Evolutionary conservation across 2,797 vertebrate species (phyloP), one percentile per base, ranked within the genome.

Genomic region (Girardinus metallicus): DNA sequence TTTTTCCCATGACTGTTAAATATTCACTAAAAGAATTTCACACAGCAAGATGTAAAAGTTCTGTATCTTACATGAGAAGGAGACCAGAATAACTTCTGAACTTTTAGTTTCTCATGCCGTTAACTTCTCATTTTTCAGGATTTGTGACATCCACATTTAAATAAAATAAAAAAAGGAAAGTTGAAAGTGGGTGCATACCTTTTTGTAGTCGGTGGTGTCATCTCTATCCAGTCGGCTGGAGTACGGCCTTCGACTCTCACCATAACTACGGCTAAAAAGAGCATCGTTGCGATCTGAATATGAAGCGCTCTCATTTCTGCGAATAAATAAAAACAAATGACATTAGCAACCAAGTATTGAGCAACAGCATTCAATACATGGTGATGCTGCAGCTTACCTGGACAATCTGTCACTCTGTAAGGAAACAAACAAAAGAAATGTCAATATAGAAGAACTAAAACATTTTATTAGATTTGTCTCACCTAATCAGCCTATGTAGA

Each of bases 201-300:
- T 99, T 95, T 99, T 99, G 89, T 98, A 99, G 92, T 99, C 98
- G 84, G 97, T 95, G 93, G 96, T 85, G 87, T 98, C 98, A 60
- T 99, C 98, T 94, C 96, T 96, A 72, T 98, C 97, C 93, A 96
- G 91, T 78, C 97, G 96, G 92, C 96, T 97, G 15, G 96, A 95
- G 83, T 97, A 97, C 0, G 96, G 95, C 95, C 96, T 97, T 84
- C 97, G 95, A 88, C 96, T 96, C 91, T 98, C 97, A 53, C 96
- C 94, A 18, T 96, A 97, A 89, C 95, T 95, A 62, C 96, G 95
- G 83, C 95, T 96, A 85, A 95, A 92, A 0, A 95, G 94, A 83
- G 95, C 85, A 87, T 99, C 97, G 0, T 96, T 97, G 55, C 97
- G 96, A 87, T 99, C 97, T 66, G 94, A 85, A 29, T 95, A 94